Evolutionary conservation across 2,888 invertebrate species (phyloP).

Genomic region (Acrobasis suavella): DNA sequence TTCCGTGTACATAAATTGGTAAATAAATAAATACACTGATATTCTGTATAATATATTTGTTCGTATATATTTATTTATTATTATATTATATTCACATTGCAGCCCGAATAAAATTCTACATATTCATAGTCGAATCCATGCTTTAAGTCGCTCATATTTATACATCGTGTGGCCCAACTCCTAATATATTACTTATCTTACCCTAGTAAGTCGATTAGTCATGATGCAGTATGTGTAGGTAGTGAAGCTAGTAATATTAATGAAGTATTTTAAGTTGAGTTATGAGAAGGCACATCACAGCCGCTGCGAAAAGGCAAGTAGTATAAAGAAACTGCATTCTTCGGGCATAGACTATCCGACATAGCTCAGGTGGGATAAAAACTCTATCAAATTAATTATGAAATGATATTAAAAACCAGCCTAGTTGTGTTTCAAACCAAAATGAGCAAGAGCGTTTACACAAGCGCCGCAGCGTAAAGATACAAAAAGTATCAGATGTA

Average conservation of each 20-base stretch:
- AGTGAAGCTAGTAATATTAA: slow-evolving; percentile 29
- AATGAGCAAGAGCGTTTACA: background rate
- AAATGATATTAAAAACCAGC: background rate
- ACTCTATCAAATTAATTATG: background rate
- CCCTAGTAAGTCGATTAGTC: slow-evolving; percentile 45
- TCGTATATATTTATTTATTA: too few species aligned
- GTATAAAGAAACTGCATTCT: background rate
- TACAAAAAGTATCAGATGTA: background rate
- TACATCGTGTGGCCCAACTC: slow-evolving; percentile 1
- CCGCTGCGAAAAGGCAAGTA: slow-evolving; percentile 11
- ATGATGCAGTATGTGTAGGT: slow-evolving; percentile 35
- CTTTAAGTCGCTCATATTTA: background rate
- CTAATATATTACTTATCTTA: slow-evolving; percentile 41
- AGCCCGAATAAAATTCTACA: too few species aligned
- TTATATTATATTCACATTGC: too few species aligned
- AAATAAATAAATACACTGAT: too few species aligned
- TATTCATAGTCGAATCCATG: background rate
- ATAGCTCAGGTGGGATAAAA: slow-evolving; percentile 7
- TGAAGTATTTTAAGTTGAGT: slow-evolving; percentile 37
- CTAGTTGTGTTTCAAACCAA: background rate
- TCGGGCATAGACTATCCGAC: background rate
- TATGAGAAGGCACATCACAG: slow-evolving; percentile 21
- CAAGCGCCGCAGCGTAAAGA: background rate
- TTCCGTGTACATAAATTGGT: too few species aligned
- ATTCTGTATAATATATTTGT: too few species aligned